Base-by-base conservation (phyloP, 2,113 vertebrate genomes). In the Centrocercus urophasianus region DNA sequence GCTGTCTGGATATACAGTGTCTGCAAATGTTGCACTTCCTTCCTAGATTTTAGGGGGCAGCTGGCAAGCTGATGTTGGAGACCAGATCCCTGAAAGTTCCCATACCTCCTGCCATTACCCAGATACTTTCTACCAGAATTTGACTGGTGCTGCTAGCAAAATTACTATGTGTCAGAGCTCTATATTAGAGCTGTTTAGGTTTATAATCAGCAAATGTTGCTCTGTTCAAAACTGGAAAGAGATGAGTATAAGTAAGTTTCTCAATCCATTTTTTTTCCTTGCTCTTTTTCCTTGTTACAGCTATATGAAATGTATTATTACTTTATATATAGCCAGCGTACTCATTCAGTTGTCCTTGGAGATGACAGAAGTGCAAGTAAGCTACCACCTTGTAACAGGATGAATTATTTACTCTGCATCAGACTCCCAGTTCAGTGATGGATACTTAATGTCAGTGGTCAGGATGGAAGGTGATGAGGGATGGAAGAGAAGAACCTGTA, bases 141-240 rank as follows among this genome's bases (percentile, higher is more conserved):
- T 88, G 70, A 61, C 65, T 91, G 61, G n/a, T 14, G 4, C 36
- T 84, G 28, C 88, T 85, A 87, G 45, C 43, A 64, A 72, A 88
- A 72, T 86, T 71, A 16, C 25, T 56, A 50, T 52, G 83, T 60
- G 60, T 64, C 38, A 64, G 40, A 83, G 14, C 42, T 43, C 42
- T 71, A 42, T 74, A 71, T 84, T 81, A 66, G 32, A 86, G 22
- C 14, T 40, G 45, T 90, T 96, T 71, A 90, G 32, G 13, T 83
- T 94, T 86, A 76, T 71, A 75, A 57, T 64, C 83, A 79, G 73
- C 45, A 65, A 57, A 57, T 73, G 47, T 50, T 81, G 71, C 90
- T 95, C 85, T 91, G 25, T 69, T 89, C 73, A 50, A 87, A 93
- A 27, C 7, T 93, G 91, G 85, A 94, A 90, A 89, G 60, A 90